These are phyloP conservation scores for Musca domestica DNA, from an alignment of 1,140 invertebrate species.

Conservation along the genomic window DNA sequence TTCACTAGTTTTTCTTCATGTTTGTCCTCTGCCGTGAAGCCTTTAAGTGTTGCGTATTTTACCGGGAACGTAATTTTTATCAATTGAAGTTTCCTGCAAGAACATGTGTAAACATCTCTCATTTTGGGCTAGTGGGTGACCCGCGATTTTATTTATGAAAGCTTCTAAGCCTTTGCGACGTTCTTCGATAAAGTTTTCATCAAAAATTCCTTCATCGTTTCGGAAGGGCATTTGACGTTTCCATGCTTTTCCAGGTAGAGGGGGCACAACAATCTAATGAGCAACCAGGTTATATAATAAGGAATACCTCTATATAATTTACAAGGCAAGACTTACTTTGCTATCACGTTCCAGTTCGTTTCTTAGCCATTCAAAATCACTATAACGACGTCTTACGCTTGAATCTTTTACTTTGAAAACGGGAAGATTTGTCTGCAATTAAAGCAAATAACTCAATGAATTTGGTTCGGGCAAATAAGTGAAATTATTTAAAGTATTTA, in stretches of 20 bases:
- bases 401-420: slow-evolving; percentile 99
- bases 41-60: slow-evolving; percentile 95
- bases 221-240: slow-evolving; percentile 97
- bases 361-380: slow-evolving; percentile 99
- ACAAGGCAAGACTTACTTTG: slow-evolving; percentile 68
- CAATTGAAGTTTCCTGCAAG: slow-evolving; percentile 93
- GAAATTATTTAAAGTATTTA: neutral
- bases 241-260: slow-evolving; percentile 96
- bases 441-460: slow-evolving; percentile 1
- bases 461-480: neutral
- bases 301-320: neutral
- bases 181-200: slow-evolving; percentile 99
- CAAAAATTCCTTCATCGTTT: slow-evolving; percentile 98
- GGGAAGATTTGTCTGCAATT: slow-evolving; percentile 95
- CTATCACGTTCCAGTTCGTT: slow-evolving; percentile 98
- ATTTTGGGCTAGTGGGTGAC: slow-evolving; percentile 99
- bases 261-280: slow-evolving; percentile 91
- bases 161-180: slow-evolving; percentile 95
- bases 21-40: neutral
- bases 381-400: slow-evolving; percentile 94
- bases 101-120: slow-evolving; percentile 99
- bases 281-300: slow-evolving; percentile 8
- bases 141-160: slow-evolving; percentile 99
- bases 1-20: neutral
- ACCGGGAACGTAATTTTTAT: slow-evolving; percentile 99